Conservation (phyloP, 2,888 invertebrate genomes). For the Lasioglossum lativentre region DNA sequence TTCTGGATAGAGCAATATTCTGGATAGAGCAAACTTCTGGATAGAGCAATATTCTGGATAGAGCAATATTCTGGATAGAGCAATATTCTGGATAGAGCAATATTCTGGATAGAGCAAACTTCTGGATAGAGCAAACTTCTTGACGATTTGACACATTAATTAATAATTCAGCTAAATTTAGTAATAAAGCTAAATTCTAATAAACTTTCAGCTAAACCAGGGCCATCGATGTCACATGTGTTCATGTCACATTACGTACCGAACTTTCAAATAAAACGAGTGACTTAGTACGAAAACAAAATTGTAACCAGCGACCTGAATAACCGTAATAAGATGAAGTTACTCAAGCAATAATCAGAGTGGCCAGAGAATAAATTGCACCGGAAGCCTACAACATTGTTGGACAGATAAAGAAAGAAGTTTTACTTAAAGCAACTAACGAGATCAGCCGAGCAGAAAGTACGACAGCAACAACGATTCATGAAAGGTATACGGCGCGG, state of each 20-base stretch:
- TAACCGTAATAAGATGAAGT: conserved; percentile 41
- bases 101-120: no score
- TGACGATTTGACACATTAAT: no score
- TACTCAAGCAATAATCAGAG: conserved; percentile 38
- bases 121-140: no score
- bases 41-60: no score
- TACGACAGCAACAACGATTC: conserved; percentile 11
- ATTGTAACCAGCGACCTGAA: conserved; percentile 23
- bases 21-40: no score
- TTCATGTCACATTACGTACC: background rate
- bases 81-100: no score
- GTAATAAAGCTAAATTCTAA: no score
- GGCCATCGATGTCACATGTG: background rate
- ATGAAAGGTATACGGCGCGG: conserved; percentile 1
- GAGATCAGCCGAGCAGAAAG: conserved; percentile 56
- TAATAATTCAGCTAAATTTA: no score
- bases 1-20: no score
- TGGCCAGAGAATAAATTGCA: conserved; percentile 41
- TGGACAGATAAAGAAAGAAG: conserved; percentile 44
- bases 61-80: no score
- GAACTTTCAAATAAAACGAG: background rate
- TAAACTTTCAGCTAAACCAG: background rate
- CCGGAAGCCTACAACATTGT: conserved; percentile 48
- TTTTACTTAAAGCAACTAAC: conserved; percentile 42
- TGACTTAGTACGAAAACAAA: conserved; percentile 16